These are phyloP conservation scores for Cyprinella venusta DNA, from an alignment of 2,797 vertebrate genomes.

Conservation along the genomic window DNA sequence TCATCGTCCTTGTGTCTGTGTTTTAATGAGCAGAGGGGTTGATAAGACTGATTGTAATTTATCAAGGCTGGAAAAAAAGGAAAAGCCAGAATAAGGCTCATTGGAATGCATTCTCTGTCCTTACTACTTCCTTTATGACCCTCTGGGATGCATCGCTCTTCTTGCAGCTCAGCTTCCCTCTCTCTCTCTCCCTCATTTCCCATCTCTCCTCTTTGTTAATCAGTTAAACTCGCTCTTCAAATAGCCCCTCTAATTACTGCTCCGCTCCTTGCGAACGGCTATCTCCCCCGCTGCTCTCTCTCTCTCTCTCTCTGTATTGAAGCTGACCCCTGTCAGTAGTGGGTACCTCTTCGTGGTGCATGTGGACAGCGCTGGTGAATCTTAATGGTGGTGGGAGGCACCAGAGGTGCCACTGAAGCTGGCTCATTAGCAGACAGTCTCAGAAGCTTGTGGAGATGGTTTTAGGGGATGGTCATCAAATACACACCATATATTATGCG, in stretches of 20 bases:
- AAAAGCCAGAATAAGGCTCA: slow-evolving; percentile 75
- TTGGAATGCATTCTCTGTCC: slow-evolving; percentile 80
- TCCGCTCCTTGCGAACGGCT: slow-evolving; percentile 78
- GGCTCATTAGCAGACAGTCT: slow-evolving; percentile 63
- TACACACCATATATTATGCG: slow-evolving; percentile 25
- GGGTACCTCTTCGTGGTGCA: slow-evolving; percentile 48
- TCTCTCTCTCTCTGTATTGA: slow-evolving; percentile 49
- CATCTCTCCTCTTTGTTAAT: slow-evolving; percentile 82
- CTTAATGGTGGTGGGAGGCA: slow-evolving; percentile 65
- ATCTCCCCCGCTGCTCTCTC: slow-evolving; percentile 66
- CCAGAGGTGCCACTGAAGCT: slow-evolving; percentile 61
- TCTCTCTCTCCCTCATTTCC: slow-evolving; percentile 66
- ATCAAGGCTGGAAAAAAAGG: slow-evolving; percentile 74
- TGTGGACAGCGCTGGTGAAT: slow-evolving; percentile 63
- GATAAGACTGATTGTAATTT: slow-evolving; percentile 76
- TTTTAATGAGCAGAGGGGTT: slow-evolving; percentile 71
- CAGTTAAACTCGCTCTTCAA: slow-evolving; percentile 88
- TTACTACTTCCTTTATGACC: slow-evolving; percentile 59
- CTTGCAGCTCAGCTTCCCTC: slow-evolving; percentile 58
- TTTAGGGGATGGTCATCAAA: slow-evolving; percentile 42
- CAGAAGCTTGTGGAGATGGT: slow-evolving; percentile 51
- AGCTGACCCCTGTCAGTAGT: slow-evolving; percentile 82
- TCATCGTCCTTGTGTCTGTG: slow-evolving; percentile 65
- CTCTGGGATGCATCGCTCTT: slow-evolving; percentile 57
- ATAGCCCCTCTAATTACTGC: slow-evolving; percentile 85